These are phyloP conservation scores for Sesamia inferens DNA, from an alignment of 2,888 invertebrate genomes.

Conservation along the genomic window DNA sequence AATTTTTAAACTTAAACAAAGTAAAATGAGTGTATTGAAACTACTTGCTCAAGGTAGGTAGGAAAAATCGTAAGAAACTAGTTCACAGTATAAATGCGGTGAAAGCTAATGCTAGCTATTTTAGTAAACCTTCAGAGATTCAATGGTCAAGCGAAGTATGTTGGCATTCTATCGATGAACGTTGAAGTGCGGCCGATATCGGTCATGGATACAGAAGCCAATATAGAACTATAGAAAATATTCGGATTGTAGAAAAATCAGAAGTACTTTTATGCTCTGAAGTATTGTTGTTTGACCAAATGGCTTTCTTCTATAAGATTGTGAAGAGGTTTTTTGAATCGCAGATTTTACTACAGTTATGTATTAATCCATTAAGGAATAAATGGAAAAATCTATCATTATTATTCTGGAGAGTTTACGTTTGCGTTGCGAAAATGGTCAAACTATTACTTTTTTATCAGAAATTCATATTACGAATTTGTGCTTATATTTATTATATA, in stretches of 20 bases:
- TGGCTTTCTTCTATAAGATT: constrained; percentile 7
- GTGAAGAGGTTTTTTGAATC: constrained; percentile 5
- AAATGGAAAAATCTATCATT: not conserved
- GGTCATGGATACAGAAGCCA: constrained; percentile 26
- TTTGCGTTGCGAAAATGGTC: not conserved
- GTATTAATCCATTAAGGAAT: not conserved
- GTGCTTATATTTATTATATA: not conserved
- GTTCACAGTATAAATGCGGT: too few species aligned
- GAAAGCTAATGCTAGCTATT: not conserved
- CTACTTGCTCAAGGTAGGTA: not conserved
- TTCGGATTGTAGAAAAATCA: constrained; percentile 18
- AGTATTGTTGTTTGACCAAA: constrained; percentile 19
- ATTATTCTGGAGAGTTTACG: not conserved
- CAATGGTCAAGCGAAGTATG: constrained; percentile 1
- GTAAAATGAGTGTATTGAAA: not conserved
- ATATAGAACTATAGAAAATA: constrained; percentile 29
- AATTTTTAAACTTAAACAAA: too few species aligned
- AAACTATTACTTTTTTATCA: not conserved
- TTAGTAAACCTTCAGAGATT: not conserved
- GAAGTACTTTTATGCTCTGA: constrained; percentile 23
- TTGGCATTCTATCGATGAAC: constrained; percentile 11
- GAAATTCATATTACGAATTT: not conserved
- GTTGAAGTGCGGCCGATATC: constrained; percentile 12
- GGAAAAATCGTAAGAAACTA: not conserved
- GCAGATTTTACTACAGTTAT: not conserved